phyloP scores from a whole-genome alignment of 2,888 invertebrate genomes.

The Pachliopta kotzebuea region DNA sequence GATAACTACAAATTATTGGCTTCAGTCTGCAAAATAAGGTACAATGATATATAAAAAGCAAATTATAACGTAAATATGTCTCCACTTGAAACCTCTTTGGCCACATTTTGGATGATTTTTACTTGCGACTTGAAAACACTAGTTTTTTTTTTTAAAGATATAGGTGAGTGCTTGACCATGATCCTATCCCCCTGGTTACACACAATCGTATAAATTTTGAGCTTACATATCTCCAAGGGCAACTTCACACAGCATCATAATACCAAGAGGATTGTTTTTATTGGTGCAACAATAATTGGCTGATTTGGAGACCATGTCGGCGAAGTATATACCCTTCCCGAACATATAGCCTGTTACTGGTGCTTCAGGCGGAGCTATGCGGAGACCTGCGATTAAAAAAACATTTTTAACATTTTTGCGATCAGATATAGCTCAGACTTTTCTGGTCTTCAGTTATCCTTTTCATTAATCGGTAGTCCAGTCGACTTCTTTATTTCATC shows the following conservation, averaged over 20 bases:
- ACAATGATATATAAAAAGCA: too few relatives aligned
- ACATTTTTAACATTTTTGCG: background rate
- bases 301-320: slow-evolving; percentile 99
- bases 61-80: too few relatives aligned
- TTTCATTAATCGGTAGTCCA: too few relatives aligned
- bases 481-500: too few relatives aligned
- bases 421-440: too few relatives aligned
- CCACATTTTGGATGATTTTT: too few relatives aligned
- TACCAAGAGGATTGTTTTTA: slow-evolving; percentile 85
- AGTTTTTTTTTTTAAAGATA: too few relatives aligned
- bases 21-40: too few relatives aligned
- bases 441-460: too few relatives aligned
- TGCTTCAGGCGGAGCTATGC: slow-evolving; percentile 99
- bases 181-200: background rate
- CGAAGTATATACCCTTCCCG: slow-evolving; percentile 98
- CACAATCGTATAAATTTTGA: background rate
- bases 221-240: slow-evolving; percentile 95
- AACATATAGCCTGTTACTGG: slow-evolving; percentile 98
- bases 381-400: slow-evolving; percentile 80
- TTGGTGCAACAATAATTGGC: slow-evolving; percentile 96
- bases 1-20: too few relatives aligned
- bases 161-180: too few relatives aligned
- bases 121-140: background rate
- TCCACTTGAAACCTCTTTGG: too few relatives aligned
- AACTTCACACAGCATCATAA: slow-evolving; percentile 96